These are phyloP conservation scores for Eledona agricola DNA, from an alignment of 2,888 invertebrate species.

Conservation along the genomic window DNA sequence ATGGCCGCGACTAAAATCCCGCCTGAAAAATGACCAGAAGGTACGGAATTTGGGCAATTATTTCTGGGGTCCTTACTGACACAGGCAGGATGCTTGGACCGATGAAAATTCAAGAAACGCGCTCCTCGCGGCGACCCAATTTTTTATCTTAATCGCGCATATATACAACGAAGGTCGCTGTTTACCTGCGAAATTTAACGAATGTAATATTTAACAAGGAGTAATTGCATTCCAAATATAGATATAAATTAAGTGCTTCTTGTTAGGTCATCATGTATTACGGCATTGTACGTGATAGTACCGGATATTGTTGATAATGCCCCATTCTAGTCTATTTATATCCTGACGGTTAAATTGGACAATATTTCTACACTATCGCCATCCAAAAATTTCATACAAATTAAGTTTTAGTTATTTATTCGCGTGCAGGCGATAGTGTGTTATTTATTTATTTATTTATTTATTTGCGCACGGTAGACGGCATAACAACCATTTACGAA, in stretches of 20 bases:
- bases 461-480: too few relatives aligned
- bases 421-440: too few relatives aligned
- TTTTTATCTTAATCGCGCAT: slow-evolving; percentile 6
- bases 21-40: slow-evolving; percentile 9
- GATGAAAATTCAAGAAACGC: background rate
- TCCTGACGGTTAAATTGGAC: slow-evolving; percentile 27
- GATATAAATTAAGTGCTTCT: slow-evolving; percentile 25
- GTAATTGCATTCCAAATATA: slow-evolving; percentile 33
- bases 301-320: slow-evolving; percentile 36
- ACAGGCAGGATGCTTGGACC: background rate
- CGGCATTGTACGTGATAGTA: slow-evolving; percentile 30
- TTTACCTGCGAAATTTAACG: slow-evolving; percentile 29
- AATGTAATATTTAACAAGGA: slow-evolving; percentile 10
- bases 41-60: too few relatives aligned
- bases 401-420: too few relatives aligned
- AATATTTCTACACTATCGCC: too few relatives aligned
- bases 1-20: slow-evolving; percentile 10
- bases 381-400: too few relatives aligned
- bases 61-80: background rate
- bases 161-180: slow-evolving; percentile 24
- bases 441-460: too few relatives aligned
- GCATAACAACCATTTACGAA: too few relatives aligned
- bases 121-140: background rate
- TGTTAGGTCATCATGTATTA: slow-evolving; percentile 23
- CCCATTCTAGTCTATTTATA: slow-evolving; percentile 35